Evolutionary conservation across 37 sponge, comb jelly and placozoan species (phyloP), one percentile per base, ranked within the genome.

Genomic region (Oscarella lobularis): DNA sequence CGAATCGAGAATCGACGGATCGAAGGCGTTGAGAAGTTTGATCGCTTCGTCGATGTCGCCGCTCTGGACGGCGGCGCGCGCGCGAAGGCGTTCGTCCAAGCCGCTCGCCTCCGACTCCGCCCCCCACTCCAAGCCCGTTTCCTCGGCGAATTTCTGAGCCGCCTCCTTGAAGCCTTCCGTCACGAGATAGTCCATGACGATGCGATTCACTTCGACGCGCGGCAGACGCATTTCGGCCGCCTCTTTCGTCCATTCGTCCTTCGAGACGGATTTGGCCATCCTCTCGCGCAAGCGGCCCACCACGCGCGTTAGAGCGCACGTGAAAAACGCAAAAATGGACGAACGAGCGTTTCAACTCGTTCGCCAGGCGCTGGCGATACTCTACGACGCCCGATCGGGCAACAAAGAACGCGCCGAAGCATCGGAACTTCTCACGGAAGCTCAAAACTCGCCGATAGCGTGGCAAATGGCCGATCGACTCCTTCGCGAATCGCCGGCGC

Each of bases 381-480:
- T 90, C 6, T 86, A 84, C 74, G 38, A 76, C 9, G 65, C 73
- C 5, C 74, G 81, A 38, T 67, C 40, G 36, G n/a, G n/a, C n/a
- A n/a, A n/a, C n/a, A 31, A 39, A 2, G 82, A 84, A 33, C 76
- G 67, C 37, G 85, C 76, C 39, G 78, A 83, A 39, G 91, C 88
- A 3, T 72, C 79, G 0, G 41, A 41, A 34, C 85, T 88, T 88
- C 78, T 91, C 1, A 75, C 66, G 71, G 72, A 85, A 74, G 68
- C 87, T 20, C 85, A 84, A 40, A 2, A 33, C 20, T 87, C 92
- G 14, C 87, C 86, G 33, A 73, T 85, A 35, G 90, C 90, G 30
- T 92, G 93, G 93, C 82, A 89, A 72, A 68, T 92, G 9, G 83
- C 90, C 5, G 87, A 92, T 39, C 84, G 88, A 65, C 41, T 92